Base-by-base conservation (phyloP, 2,888 invertebrate genomes). In the Blera fallax region DNA sequence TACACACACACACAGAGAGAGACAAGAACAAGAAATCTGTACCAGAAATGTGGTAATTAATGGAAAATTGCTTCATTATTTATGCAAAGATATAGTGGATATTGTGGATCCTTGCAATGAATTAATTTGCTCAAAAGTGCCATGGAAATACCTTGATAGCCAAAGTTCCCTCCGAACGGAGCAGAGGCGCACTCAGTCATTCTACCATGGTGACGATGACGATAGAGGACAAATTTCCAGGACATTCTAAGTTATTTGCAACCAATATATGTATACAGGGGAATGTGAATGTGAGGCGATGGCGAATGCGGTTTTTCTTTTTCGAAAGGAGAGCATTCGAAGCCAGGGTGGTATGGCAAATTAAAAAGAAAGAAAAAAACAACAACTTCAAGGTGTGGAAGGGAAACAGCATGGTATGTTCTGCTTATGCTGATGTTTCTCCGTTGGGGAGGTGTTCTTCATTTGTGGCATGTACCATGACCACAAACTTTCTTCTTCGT, bases 61-160 rank as follows among this genome's bases (percentile, higher is more conserved):
- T 84, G 83, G 84, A 81, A 85, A 87, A 87, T 87, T 87, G 81
- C 84, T 87, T 87, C 87, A 84, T 87, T 76, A 87, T 81, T 87
- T 82, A 87, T 87, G 82, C 84, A 87, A 87, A 69, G 81, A 84
- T 84, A 85, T 82, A 87, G 82, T 83, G 80, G 78, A 69, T 76
- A 58, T 56, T 76, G 60, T 77, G 77, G 78, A 84, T 87, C 78
- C 82, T 81, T 87, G 85, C 74, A 76, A 85, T 85, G 85, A 85
- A 85, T 85, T 85, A 80, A 85, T 85, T 85, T 81, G 40, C 85
- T 76, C 67, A 85, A 76, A 72, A 81, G 81, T 72, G 76, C 67
- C 80, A 85, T 65, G 76, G 60, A 70, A 85, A 34, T 48, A 82
- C 45, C 72, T 77, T 72, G 76, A 77, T 76, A 72, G 80, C 85